Evolutionary conservation across 2,888 invertebrate genomes (phyloP).

Genomic region (Lasioglossum lativentre): DNA sequence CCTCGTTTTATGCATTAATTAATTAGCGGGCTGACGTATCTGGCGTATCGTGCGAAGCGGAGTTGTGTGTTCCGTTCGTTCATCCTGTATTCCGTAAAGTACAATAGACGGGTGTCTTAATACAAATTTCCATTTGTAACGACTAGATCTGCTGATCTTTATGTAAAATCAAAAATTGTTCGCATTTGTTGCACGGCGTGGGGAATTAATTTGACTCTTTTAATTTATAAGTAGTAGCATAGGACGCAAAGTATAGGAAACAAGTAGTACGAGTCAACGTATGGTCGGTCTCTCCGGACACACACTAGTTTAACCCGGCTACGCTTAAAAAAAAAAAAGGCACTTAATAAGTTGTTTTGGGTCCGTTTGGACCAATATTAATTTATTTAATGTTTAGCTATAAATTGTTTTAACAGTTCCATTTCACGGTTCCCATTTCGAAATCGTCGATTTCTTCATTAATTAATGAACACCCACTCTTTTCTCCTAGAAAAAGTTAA

Average conservation of each 20-base stretch:
- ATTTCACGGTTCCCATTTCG: neutral
- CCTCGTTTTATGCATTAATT: neutral
- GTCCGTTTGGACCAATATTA: too few relatives aligned
- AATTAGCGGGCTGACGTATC: neutral
- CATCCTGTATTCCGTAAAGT: neutral
- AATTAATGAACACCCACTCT: neutral
- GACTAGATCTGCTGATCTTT: neutral
- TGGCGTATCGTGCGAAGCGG: neutral
- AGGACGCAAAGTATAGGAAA: too few relatives aligned
- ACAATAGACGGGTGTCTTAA: too few relatives aligned
- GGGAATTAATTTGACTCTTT: too few relatives aligned
- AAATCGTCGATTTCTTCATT: neutral
- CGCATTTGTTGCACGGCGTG: neutral
- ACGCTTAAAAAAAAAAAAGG: too few relatives aligned
- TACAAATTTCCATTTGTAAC: neutral
- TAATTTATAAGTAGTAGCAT: too few relatives aligned
- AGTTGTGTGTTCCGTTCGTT: neutral
- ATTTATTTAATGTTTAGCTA: too few relatives aligned
- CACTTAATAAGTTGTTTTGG: too few relatives aligned
- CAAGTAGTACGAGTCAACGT: neutral
- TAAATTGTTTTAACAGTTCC: neutral
- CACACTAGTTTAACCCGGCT: too few relatives aligned
- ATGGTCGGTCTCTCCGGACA: neutral
- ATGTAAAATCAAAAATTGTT: neutral
- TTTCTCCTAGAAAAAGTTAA: neutral